Evolutionary conservation across 2,888 invertebrate species (phyloP).

Genomic region (Eupithecia pulchellata): DNA sequence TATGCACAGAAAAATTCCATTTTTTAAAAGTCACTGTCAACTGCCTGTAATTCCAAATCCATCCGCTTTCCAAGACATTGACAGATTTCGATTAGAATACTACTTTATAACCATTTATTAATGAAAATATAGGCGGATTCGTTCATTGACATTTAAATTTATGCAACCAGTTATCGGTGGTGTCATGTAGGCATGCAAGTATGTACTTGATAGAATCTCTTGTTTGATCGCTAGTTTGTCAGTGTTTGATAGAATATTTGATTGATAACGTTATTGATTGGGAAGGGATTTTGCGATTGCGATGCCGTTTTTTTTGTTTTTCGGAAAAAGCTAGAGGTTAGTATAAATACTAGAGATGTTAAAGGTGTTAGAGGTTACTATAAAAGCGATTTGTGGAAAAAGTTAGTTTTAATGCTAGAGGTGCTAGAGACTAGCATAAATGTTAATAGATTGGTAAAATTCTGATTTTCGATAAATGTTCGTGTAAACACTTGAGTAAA

Average conservation of each 20-base stretch:
- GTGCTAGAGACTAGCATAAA: too few species aligned
- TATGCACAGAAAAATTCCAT: too few species aligned
- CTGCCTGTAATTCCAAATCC: too few species aligned
- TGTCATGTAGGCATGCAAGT: slow-evolving; percentile 54
- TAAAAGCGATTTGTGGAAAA: too few species aligned
- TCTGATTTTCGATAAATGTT: too few species aligned
- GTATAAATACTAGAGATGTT: too few species aligned
- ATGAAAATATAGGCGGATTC: slow-evolving; percentile 33
- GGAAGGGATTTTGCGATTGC: background rate
- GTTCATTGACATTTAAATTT: slow-evolving; percentile 54
- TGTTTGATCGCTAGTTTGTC: background rate
- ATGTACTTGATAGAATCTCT: slow-evolving; percentile 21
- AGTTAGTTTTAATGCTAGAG: too few species aligned
- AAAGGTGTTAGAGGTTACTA: too few species aligned
- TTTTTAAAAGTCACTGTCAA: too few species aligned
- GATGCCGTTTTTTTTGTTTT: background rate
- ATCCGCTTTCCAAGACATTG: background rate
- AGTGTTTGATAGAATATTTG: slow-evolving; percentile 33
- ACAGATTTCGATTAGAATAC: slow-evolving; percentile 32
- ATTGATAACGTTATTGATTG: slow-evolving; percentile 7
- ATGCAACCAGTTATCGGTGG: slow-evolving; percentile 64
- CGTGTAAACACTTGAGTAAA: too few species aligned
- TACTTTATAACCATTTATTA: slow-evolving; percentile 38
- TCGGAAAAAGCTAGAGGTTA: too few species aligned
- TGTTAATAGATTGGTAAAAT: too few species aligned